Evolutionary conservation across 2,797 vertebrate species (phyloP).

Genomic region (Hapalemur alaotrensis): DNA sequence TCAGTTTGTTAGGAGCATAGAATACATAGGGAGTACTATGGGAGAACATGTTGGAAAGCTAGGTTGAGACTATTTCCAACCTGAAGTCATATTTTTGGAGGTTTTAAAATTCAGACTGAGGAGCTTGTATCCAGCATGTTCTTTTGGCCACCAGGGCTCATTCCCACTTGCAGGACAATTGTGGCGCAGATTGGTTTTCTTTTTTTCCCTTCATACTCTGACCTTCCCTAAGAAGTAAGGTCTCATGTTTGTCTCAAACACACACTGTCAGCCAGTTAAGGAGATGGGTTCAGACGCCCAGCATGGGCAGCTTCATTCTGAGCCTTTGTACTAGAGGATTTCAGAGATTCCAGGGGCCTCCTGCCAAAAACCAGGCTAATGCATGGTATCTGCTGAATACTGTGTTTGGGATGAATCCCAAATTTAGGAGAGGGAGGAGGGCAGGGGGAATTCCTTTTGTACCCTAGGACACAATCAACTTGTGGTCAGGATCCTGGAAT

Average conservation of each 20-base stretch:
- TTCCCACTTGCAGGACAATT: background rate
- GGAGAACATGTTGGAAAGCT: background rate
- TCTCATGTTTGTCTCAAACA: background rate
- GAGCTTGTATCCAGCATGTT: background rate
- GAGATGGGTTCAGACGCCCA: background rate
- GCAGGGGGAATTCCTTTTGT: conserved; percentile 61
- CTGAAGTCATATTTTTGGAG: background rate
- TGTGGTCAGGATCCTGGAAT: conserved; percentile 22
- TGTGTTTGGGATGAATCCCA: conserved; percentile 52
- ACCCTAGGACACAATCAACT: conserved; percentile 47
- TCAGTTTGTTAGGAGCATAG: background rate
- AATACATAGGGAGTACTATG: background rate
- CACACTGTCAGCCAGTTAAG: background rate
- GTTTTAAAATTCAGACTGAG: background rate
- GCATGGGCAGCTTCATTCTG: background rate
- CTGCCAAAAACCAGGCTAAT: background rate
- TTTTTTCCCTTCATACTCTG: background rate
- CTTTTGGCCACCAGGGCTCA: background rate
- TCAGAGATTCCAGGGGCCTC: background rate
- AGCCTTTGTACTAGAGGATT: background rate
- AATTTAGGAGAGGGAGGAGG: conserved; percentile 8
- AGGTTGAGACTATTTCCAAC: background rate
- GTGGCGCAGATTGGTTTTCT: background rate
- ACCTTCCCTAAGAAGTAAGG: background rate
- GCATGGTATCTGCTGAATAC: conserved; percentile 39